These are phyloP conservation scores for Muscicapa striata DNA, from an alignment of 2,797 vertebrate genomes.

Conservation along the genomic window DNA sequence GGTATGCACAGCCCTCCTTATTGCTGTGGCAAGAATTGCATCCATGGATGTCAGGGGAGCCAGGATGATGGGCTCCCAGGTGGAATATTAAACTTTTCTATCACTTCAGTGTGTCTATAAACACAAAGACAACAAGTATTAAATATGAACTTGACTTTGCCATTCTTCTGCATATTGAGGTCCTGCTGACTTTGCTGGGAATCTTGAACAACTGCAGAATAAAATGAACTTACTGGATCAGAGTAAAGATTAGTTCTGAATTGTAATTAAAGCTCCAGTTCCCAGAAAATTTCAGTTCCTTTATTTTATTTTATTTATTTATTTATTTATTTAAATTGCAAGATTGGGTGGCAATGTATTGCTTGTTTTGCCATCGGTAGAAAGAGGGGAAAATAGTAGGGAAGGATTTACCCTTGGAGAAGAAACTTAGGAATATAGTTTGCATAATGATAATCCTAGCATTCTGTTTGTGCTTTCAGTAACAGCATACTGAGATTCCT, in stretches of 20 bases:
- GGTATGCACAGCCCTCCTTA: background rate
- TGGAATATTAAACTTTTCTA: background rate
- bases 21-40: background rate
- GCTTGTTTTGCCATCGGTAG: background rate
- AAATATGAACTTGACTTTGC: background rate
- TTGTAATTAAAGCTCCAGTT: background rate
- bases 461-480: background rate
- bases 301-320: too few relatives aligned
- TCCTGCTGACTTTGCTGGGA: background rate
- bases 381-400: background rate
- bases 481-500: background rate
- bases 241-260: constrained; percentile 2
- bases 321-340: background rate
- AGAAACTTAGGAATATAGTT: background rate
- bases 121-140: background rate
- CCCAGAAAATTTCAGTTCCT: background rate
- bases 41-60: background rate
- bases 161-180: background rate
- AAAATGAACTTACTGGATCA: background rate
- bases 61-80: background rate
- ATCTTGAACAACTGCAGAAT: background rate
- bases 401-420: background rate
- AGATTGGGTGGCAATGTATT: background rate
- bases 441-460: background rate
- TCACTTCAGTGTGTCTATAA: background rate